Percentiles rank a stretch among this genome's conserved stretches.
phyloP scores from a whole-genome alignment of 1,140 invertebrate genomes.

The Zaprionus gabonicus region DNA sequence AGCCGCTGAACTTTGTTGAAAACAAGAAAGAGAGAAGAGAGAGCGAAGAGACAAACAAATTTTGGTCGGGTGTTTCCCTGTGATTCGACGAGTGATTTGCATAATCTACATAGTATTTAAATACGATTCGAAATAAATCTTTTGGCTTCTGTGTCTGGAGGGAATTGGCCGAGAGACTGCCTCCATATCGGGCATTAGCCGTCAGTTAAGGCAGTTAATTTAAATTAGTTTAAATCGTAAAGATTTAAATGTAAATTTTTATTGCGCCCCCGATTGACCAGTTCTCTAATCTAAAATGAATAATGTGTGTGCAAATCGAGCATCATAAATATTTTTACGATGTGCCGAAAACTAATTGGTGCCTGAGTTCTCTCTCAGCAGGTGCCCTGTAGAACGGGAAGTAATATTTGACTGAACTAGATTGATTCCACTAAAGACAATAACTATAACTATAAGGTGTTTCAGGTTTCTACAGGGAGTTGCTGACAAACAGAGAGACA shows the following conservation, averaged over 20 bases:
- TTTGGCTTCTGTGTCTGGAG: constrained; percentile 47
- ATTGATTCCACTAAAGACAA: constrained; percentile 5
- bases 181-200: constrained; percentile 48
- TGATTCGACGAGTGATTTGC: constrained; percentile 45
- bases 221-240: constrained; percentile 55
- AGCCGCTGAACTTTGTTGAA: constrained; percentile 68
- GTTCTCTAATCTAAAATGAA: constrained; percentile 39
- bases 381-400: constrained; percentile 17
- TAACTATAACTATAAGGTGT: not conserved
- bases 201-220: constrained; percentile 43
- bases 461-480: constrained; percentile 6
- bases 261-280: constrained; percentile 50
- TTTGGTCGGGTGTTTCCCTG: constrained; percentile 60
- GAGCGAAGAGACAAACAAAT: constrained; percentile 19
- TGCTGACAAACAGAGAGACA: not conserved
- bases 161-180: constrained; percentile 35
- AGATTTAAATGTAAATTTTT: constrained; percentile 43
- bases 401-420: constrained; percentile 11
- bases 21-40: constrained; percentile 31
- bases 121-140: constrained; percentile 64
- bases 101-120: constrained; percentile 67
- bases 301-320: constrained; percentile 38
- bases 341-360: constrained; percentile 61
- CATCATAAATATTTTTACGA: constrained; percentile 60
- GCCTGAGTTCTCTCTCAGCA: constrained; percentile 25